Evolutionary conservation across 2,888 invertebrate species (phyloP), one percentile per base, ranked within the genome.

Genomic region (Drosophila borealis): DNA sequence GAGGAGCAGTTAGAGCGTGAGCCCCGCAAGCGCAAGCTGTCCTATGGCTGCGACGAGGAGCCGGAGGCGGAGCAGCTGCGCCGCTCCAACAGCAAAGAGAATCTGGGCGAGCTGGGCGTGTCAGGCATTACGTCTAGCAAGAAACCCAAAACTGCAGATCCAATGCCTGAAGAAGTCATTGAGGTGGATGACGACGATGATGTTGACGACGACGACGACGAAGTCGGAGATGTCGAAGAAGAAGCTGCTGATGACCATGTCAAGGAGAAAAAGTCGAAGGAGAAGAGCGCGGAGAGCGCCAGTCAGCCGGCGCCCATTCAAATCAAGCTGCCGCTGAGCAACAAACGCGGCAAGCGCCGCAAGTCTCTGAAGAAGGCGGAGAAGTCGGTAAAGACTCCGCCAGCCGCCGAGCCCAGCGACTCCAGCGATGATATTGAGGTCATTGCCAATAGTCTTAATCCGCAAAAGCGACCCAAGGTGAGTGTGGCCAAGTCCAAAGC

Each of bases 1-100:
- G 46, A 36, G 9, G 36, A 59, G 29, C 29, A 8, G 8, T 29
- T 29, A 48, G 86, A 82, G 13, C 21, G 36, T 2, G 70, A 70
- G 53, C 68, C 74, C 10, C 87, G 89, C 39, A 92, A 92, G 60
- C 89, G 92, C 3, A 92, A 90, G 55, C 71, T 92, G 10, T 91
- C 92, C 1, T 91, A 82, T 42, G 54, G 45, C 44, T 39, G 51
- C 0, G 79, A 57, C 3, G 62, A 83, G 25, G 21, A 67, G 0
- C 37, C 61, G 6, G 55, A 70, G 9, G 9, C 48, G 10, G 73
- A 71, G 10, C 57, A 62, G 11, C 51, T 67, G 55, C 61, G 78
- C 2, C 70, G 80, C n/a, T 70, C 77, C 36, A 71, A 72, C 37
- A 83, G 86, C 70, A 85, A 83, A 51, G 83, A 86, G 54, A 83